Base-by-base conservation (phyloP, 2,113 vertebrate species). In the Tragulus kanchil region DNA sequence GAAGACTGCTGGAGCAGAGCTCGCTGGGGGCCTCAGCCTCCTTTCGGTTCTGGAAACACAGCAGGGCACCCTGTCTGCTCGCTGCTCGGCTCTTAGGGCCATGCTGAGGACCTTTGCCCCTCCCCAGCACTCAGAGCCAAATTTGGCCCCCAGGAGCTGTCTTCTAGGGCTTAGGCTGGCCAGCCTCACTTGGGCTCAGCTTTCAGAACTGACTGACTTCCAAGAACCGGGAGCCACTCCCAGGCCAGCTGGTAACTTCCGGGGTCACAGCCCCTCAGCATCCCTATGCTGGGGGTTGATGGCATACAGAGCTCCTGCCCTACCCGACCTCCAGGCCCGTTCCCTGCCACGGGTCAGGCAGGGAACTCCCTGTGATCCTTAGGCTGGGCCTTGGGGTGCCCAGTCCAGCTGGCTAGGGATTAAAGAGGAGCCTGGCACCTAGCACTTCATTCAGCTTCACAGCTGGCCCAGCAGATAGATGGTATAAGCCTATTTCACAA, bases 161-260 rank as follows among this genome's bases (percentile, higher is more conserved):
- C 28, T 54, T 67, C 28, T 26, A 14, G 28, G 61, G n/a, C 59
- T 85, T 36, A 42, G 25, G 50, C 58, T 0, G 36, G n/a, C 58
- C 45, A 81, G 69, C 85, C 87, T 61, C 54, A 15, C 19, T 15
- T 2, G 13, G 59, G 62, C 23, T 97, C 64, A 36, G 65, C 67
- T 96, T 87, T 96, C 71, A 88, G 82, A 73, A 90, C 4, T 62
- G 36, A 36, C 36, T 36, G 67, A 89, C 77, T 94, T 85, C 2
- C 0, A 79, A 85, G 52, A 93, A 62, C 42, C 36, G 71, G 78
- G 28, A 92, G 15, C 48, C 36, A 50, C 11, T 50, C 73, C 62
- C 31, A 59, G 16, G 11, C 21, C 58, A 69, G 16, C 25, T 65
- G 54, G 83, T 77, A 62, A 45, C 7, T 26, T 62, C 84, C 7